Evolutionary conservation across 2,797 vertebrate genomes (phyloP).

Genomic region (Nyctibius grandis): DNA sequence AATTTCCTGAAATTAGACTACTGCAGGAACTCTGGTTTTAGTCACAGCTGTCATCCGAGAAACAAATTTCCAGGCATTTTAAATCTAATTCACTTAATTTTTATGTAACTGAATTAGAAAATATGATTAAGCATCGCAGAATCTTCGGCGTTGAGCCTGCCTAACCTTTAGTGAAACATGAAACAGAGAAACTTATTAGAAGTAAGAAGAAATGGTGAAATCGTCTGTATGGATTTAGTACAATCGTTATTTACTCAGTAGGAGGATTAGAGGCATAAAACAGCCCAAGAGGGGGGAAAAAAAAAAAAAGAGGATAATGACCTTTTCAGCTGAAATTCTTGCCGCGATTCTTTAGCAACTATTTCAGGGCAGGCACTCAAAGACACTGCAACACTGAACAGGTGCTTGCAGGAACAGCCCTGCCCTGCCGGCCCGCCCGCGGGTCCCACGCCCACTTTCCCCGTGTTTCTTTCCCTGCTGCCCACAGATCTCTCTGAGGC

Average conservation of each 20-base stretch:
- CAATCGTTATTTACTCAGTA: background rate
- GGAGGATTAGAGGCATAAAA: background rate
- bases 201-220: conserved; percentile 35
- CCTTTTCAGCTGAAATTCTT: background rate
- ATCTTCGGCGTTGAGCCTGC: conserved; percentile 59
- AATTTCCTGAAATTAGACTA: conserved; percentile 88
- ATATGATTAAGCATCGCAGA: conserved; percentile 78
- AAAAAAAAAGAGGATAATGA: background rate
- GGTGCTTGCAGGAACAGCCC: background rate
- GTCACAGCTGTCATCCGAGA: conserved; percentile 89
- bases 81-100: conserved; percentile 91
- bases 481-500: background rate
- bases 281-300: background rate
- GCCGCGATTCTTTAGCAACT: background rate
- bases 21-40: conserved; percentile 89
- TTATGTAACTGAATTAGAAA: conserved; percentile 88
- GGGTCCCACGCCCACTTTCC: background rate
- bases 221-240: background rate
- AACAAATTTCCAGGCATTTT: conserved; percentile 88
- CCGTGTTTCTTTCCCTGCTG: background rate
- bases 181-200: conserved; percentile 50
- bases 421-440: background rate
- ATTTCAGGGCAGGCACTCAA: background rate
- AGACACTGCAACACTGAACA: background rate
- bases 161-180: conserved; percentile 52